These are phyloP conservation scores for Halcyon badia DNA, from an alignment of 2,797 vertebrate species.

Conservation along the genomic window DNA sequence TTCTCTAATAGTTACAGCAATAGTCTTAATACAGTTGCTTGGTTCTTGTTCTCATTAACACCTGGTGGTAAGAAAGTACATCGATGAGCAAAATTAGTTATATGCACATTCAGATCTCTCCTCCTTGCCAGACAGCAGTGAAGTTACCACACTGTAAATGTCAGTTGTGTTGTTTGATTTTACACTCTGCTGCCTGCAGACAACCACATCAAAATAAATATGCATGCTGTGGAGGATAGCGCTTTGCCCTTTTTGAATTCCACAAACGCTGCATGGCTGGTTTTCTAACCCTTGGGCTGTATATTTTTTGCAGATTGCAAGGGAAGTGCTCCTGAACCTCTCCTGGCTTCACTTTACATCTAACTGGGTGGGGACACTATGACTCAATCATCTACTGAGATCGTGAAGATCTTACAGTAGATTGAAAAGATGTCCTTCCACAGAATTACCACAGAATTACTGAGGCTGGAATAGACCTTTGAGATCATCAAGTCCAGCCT, in stretches of 20 bases:
- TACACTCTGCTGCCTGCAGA: background rate
- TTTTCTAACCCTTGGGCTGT: background rate
- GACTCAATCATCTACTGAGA: background rate
- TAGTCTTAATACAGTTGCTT: background rate
- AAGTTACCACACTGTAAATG: background rate
- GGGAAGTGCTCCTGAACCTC: background rate
- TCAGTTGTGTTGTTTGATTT: slow-evolving; percentile 4
- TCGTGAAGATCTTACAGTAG: background rate
- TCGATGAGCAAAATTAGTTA: background rate
- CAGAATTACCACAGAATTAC: no score
- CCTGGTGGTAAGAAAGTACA: background rate
- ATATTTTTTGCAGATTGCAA: background rate
- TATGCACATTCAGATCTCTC: background rate
- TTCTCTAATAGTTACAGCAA: background rate
- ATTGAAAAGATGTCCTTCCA: background rate
- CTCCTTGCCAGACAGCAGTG: background rate
- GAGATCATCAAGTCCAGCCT: no score
- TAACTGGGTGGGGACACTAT: background rate
- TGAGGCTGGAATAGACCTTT: no score
- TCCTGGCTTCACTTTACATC: background rate
- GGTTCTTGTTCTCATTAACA: background rate
- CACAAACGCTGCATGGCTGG: background rate
- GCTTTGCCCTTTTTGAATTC: background rate
- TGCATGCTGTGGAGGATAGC: background rate
- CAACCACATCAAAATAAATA: slow-evolving; percentile 41